Base-by-base conservation (phyloP, 1,140 invertebrate genomes). In the Ceratosolen fusciceps region DNA sequence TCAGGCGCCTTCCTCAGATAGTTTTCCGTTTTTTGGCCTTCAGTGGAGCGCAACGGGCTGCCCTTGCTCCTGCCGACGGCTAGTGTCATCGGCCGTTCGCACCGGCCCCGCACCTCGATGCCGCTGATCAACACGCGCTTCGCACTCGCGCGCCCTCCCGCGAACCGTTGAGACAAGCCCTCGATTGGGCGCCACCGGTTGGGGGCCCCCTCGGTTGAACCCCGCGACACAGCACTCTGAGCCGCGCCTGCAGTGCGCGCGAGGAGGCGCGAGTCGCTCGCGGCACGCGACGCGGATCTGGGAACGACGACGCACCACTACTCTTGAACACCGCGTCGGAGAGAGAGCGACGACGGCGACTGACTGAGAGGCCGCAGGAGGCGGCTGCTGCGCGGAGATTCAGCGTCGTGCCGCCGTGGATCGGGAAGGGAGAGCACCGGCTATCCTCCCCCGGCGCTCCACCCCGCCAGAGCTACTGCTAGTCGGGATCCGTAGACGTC, bases 331-430 rank as follows among this genome's bases (percentile, higher is more conserved):
- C 31, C 84, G 85, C 86, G 86, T 85, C 85, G 83, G 84, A 83
- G 60, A 37, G 60, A 65, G 80, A 85, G 84, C 85, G 85, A 82
- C 83, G 70, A 75, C 82, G 83, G 83, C 83, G 87, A 84, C 87
- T 87, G 87, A 87, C 86, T 87, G 85, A 86, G 86, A 87, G 87
- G 87, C 86, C 86, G 85, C 87, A 85, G 86, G 86, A 88, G 85
- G 83, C 84, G 80, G 83, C 81, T 81, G 70, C 71, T 37, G 70
- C 71, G 60, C 43, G 24, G 12, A 67, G 60, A 34, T 67, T 62
- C 24, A 19, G 52, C 65, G 62, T n/a, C 49, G 37, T 52, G 29
- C 67, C 67, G 67, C 39, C n/a, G 39, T 4, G 9, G 67, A 67
- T 16, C 29, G 65, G 12, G 65, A 67, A 52, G 37, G 31, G n/a